Conservation (phyloP, 1,140 invertebrate genomes). For the Solenopsis fugax region DNA sequence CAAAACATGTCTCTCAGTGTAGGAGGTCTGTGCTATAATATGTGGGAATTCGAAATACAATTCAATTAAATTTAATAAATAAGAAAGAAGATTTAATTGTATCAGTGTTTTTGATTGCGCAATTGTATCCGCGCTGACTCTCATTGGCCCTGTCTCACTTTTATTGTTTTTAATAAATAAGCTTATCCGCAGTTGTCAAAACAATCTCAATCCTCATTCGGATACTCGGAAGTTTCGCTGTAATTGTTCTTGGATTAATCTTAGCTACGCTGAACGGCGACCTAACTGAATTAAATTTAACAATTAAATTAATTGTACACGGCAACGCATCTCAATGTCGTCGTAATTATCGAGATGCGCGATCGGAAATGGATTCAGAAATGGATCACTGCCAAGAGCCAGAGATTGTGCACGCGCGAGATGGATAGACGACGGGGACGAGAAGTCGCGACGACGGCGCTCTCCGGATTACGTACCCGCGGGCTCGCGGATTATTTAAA, state of each 20-base stretch:
- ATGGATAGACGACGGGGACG: slow-evolving; percentile 39
- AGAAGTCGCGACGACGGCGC: slow-evolving; percentile 55
- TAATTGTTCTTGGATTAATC: slow-evolving; percentile 8
- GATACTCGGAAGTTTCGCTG: not conserved
- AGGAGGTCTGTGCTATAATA: too few relatives aligned
- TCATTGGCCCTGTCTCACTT: too few relatives aligned
- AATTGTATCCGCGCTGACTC: too few relatives aligned
- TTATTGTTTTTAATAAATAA: too few relatives aligned
- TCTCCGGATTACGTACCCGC: slow-evolving; percentile 73
- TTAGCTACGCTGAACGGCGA: not conserved
- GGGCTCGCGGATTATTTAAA: slow-evolving; percentile 85
- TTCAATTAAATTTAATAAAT: slow-evolving; percentile 14
- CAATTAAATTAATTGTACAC: slow-evolving; percentile 25
- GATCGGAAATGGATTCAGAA: slow-evolving; percentile 32
- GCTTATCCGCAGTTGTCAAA: not conserved
- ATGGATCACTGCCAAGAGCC: not conserved
- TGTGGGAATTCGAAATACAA: not conserved
- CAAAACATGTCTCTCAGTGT: too few relatives aligned
- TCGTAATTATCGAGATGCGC: slow-evolving; percentile 7
- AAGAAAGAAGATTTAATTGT: too few relatives aligned
- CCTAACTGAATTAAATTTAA: not conserved
- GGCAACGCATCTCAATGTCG: not conserved
- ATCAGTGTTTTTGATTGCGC: too few relatives aligned
- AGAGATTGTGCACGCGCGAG: slow-evolving; percentile 33
- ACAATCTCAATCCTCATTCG: not conserved